Conservation (phyloP, 2,113 vertebrate genomes). For the Amblyornis subalaris region DNA sequence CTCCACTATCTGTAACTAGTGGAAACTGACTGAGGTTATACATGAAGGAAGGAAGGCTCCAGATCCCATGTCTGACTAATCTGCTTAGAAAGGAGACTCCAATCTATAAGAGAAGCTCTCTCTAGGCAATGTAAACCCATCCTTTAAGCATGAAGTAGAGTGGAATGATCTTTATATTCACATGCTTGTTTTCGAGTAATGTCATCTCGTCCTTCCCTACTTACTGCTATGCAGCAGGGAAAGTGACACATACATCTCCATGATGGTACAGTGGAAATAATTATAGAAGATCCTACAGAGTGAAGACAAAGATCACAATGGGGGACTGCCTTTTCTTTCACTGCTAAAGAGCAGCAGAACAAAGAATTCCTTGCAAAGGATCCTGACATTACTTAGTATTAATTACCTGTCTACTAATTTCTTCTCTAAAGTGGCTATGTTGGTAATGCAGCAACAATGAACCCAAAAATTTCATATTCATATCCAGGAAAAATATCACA, state of each 20-base stretch:
- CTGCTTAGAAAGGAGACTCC: not conserved
- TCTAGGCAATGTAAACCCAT: not conserved
- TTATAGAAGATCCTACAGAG: not conserved
- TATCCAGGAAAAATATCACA: not conserved
- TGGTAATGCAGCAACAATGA: not conserved
- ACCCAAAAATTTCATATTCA: not conserved
- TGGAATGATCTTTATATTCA: not conserved
- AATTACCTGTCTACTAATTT: not conserved
- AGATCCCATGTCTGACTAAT: not conserved
- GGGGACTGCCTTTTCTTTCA: not conserved
- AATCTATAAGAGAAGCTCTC: not conserved
- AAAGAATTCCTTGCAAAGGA: not conserved
- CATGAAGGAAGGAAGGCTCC: not conserved
- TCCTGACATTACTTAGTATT: not conserved
- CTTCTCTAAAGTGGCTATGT: not conserved
- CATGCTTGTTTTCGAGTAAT: not conserved
- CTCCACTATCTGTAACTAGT: not conserved
- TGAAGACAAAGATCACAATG: not conserved
- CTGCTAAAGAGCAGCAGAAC: not conserved
- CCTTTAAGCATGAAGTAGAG: not conserved
- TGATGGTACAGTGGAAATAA: not conserved
- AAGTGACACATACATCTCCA: not conserved
- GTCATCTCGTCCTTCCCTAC: not conserved
- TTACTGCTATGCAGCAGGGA: not conserved
- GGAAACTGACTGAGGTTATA: not conserved